Evolutionary conservation across 2,888 invertebrate genomes (phyloP).

Genomic region (Malthinus seriepunctatus): DNA sequence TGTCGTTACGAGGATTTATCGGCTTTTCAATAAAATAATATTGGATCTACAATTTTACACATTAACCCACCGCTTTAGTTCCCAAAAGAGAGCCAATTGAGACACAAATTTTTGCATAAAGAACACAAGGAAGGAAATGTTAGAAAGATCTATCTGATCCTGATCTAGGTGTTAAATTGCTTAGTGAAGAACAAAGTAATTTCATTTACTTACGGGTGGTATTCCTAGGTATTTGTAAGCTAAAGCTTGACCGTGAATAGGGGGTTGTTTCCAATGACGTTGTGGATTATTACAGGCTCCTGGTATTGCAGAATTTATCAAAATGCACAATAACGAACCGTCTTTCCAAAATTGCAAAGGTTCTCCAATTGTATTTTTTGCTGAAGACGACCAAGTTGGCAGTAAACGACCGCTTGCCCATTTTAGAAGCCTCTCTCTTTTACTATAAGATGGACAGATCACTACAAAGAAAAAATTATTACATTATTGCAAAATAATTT

Average conservation of each 20-base stretch:
- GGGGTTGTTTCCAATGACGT: constrained; percentile 55
- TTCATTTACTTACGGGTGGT: constrained; percentile 58
- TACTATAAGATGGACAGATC: constrained; percentile 48
- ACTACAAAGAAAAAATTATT: constrained; percentile 38
- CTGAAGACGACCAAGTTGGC: constrained; percentile 41
- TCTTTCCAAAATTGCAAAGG: constrained; percentile 60
- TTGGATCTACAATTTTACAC: too few species aligned
- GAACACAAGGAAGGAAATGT: too few species aligned
- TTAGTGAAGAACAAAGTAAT: too few species aligned
- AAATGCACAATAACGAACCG: constrained; percentile 63
- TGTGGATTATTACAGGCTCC: constrained; percentile 62
- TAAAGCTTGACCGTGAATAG: constrained; percentile 62
- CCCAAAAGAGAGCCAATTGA: too few species aligned
- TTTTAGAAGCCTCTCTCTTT: constrained; percentile 45
- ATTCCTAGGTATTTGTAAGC: constrained; percentile 65
- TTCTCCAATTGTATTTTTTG: constrained; percentile 52
- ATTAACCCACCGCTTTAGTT: too few species aligned
- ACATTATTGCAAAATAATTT: too few species aligned
- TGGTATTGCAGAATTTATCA: constrained; percentile 62
- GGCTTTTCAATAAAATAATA: too few species aligned
- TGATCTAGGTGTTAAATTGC: too few species aligned
- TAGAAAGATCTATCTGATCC: too few species aligned
- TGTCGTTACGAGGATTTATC: too few species aligned
- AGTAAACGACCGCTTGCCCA: constrained; percentile 47
- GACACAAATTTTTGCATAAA: too few species aligned